These are phyloP conservation scores for Agriopis marginaria DNA, from an alignment of 2,888 invertebrate species.

Conservation along the genomic window DNA sequence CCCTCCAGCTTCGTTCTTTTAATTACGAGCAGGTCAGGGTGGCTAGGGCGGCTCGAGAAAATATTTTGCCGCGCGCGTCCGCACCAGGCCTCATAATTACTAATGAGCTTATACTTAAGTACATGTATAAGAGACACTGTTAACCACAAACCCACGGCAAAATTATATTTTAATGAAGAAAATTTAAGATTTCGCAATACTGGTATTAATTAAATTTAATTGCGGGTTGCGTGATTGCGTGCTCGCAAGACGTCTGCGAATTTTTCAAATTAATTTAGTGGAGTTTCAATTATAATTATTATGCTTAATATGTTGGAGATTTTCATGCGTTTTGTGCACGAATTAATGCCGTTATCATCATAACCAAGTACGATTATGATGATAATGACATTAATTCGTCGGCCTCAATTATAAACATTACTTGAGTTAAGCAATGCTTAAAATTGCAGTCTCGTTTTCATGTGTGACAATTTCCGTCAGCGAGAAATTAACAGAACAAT, in stretches of 20 bases:
- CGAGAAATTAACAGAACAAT: no score
- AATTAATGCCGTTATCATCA: not conserved
- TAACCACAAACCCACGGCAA: conserved; percentile 45
- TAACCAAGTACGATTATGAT: no score
- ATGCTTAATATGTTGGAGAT: conserved; percentile 1
- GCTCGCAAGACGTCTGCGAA: conserved; percentile 30
- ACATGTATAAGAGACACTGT: conserved; percentile 54
- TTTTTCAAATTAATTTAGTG: conserved; percentile 14
- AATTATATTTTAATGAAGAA: conserved; percentile 52
- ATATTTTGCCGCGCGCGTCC: conserved; percentile 79
- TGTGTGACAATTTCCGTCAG: no score
- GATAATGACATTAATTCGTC: no score
- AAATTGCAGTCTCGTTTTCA: no score
- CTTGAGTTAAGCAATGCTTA: no score
- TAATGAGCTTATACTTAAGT: conserved; percentile 77
- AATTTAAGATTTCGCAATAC: conserved; percentile 42
- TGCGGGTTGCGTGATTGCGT: conserved; percentile 44
- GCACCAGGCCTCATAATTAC: conserved; percentile 78
- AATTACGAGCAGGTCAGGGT: conserved; percentile 68
- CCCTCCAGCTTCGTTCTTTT: conserved; percentile 71
- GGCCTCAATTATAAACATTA: no score
- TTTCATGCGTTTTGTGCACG: not conserved
- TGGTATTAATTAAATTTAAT: conserved; percentile 46
- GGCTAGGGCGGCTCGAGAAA: conserved; percentile 67
- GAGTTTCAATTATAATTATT: conserved; percentile 18